A percentile compares a stretch with the other conserved stretches of the same genome.
phyloP scores from a whole-genome alignment of 2,797 vertebrate species.

The Pseudochirops corinnae region DNA sequence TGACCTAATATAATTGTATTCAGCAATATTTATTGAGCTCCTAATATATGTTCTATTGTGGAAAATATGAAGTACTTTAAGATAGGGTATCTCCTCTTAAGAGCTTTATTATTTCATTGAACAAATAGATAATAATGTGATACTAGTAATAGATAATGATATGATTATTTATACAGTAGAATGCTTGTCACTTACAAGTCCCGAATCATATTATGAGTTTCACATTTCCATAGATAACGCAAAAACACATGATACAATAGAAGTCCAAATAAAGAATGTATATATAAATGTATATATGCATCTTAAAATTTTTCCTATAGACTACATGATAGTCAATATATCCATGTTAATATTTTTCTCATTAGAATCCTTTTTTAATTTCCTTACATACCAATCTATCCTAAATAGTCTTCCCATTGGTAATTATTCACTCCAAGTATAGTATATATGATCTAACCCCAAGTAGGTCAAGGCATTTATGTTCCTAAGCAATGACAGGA shows the following conservation, averaged over 20 bases:
- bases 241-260: background rate
- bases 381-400: background rate
- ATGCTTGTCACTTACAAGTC: background rate
- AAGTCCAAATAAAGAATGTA: background rate
- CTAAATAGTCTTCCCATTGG: background rate
- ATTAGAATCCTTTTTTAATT: background rate
- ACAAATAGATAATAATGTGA: background rate
- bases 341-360: background rate
- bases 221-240: background rate
- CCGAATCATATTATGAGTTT: background rate
- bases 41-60: background rate
- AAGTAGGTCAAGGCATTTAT: background rate
- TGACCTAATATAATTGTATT: background rate
- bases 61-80: constrained; percentile 17
- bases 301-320: background rate
- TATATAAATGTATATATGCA: background rate
- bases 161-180: background rate
- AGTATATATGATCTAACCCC: background rate
- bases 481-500: background rate
- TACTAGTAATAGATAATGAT: background rate
- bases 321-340: background rate
- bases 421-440: background rate
- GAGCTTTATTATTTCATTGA: background rate
- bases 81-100: background rate
- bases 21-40: background rate